These are phyloP conservation scores for Trichomycterus rosablanca DNA, from an alignment of 2,113 vertebrate genomes.

Conservation along the genomic window DNA sequence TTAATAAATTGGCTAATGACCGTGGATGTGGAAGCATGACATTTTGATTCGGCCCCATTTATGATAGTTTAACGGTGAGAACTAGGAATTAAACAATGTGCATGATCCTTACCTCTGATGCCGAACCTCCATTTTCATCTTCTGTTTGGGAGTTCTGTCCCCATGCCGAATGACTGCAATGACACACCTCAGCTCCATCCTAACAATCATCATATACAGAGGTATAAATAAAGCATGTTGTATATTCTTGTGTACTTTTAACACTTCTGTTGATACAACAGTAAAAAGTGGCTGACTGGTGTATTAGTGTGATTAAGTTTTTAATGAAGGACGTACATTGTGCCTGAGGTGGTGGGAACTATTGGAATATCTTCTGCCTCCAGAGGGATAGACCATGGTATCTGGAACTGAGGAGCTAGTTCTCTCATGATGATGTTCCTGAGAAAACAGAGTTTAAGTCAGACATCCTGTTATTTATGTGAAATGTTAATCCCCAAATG, in stretches of 20 bases:
- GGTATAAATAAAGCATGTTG: too few relatives aligned
- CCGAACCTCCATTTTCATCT: conserved; percentile 92
- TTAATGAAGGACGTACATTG: conserved; percentile 70
- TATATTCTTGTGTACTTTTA: not conserved
- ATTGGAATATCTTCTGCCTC: conserved; percentile 90
- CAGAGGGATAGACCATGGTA: conserved; percentile 86
- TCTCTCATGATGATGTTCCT: conserved; percentile 89
- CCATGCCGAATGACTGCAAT: conserved; percentile 87
- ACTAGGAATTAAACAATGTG: too few relatives aligned
- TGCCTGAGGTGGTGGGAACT: conserved; percentile 87
- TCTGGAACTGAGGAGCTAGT: conserved; percentile 84
- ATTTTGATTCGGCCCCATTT: too few relatives aligned
- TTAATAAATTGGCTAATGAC: too few relatives aligned
- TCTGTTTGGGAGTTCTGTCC: conserved; percentile 86
- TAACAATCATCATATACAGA: conserved; percentile 36
- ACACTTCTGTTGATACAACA: not conserved
- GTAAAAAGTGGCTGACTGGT: too few relatives aligned
- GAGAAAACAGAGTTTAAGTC: conserved; percentile 1
- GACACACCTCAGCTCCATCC: conserved; percentile 88
- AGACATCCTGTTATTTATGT: not conserved
- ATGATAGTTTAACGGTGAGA: too few relatives aligned
- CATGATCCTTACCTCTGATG: conserved; percentile 67
- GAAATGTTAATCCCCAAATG: not conserved
- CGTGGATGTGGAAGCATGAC: too few relatives aligned
- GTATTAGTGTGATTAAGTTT: not conserved